phyloP scores from a whole-genome alignment of 92 coral and sea anemone genomes.

The Siderastrea siderea region DNA sequence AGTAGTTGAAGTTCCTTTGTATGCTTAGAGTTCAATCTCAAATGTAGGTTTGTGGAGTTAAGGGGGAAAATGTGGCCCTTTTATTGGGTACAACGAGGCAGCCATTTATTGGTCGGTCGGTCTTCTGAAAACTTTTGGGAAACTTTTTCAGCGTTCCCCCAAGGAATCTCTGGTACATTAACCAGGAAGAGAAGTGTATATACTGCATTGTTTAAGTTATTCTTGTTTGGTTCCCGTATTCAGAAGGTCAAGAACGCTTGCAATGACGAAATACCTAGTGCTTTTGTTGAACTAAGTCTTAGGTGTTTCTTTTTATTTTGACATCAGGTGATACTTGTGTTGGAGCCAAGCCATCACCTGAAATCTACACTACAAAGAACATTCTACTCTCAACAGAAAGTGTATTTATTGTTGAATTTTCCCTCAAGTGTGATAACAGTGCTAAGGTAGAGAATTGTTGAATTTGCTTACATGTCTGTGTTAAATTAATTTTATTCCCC shows the following conservation, averaged over 20 bases:
- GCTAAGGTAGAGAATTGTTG: slow-evolving; percentile 64
- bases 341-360: slow-evolving; percentile 86
- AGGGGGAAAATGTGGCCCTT: not conserved
- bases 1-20: not conserved
- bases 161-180: not conserved
- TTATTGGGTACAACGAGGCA: slow-evolving; percentile 17
- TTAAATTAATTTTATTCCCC: too few relatives aligned
- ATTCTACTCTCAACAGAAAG: slow-evolving; percentile 93
- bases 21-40: not conserved
- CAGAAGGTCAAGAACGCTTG: not conserved
- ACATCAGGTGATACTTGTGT: slow-evolving; percentile 87
- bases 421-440: slow-evolving; percentile 89
- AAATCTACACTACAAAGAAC: slow-evolving; percentile 88
- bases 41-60: not conserved
- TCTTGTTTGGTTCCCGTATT: too few relatives aligned
- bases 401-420: slow-evolving; percentile 91
- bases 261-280: not conserved
- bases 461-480: too few relatives aligned
- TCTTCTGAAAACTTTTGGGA: not conserved
- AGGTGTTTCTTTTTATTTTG: not conserved
- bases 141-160: not conserved
- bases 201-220: too few relatives aligned
- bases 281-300: not conserved
- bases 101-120: not conserved
- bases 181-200: too few relatives aligned